Base-by-base conservation (phyloP, 2,797 vertebrate species). In the Micrastur ruficollis region DNA sequence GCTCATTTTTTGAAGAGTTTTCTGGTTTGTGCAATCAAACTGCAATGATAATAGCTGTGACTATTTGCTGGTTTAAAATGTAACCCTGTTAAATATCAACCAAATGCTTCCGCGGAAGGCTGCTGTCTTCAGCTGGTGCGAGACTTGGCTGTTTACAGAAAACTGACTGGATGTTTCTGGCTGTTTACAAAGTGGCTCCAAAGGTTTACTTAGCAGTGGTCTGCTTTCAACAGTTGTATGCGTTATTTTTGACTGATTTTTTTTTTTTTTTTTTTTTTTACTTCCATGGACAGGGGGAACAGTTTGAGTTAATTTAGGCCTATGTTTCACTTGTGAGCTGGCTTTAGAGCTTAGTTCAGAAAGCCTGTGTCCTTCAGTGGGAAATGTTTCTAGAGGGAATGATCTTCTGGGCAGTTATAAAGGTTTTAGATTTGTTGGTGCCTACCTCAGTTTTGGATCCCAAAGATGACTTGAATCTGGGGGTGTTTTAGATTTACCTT, bases 171-270 rank as follows among this genome's bases (percentile, higher is more conserved):
- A 89, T 92, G 75, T 94, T 97, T 96, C 92, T 94, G 90, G 63
- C 86, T 97, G 96, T 98, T 97, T 98, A 98, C 90, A 95, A 88
- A 97, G 91, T 3, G 12, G 38, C 82, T 94, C 92, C 17, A 34
- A 92, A 79, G 90, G 96, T 98, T 98, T 98, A 97, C 83, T 90
- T 82, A 94, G 75, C 31, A 76, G 91, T 87, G 95, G 67, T 92
- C 97, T 96, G 95, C 88, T 95, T 96, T 91, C 87, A 66, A 49
- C 38, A 79, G 62, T 80, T 90, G 49, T 34, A 81, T 8, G 7
- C 12, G 15, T 6, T 38, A 52, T 97, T 97, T 95, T 70, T 1
- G 5, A 84, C 36, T 32, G 70, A 6, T 10, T 71, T 70, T 8
- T 20, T 6, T 29, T 19, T 19, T 34, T 80, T 31, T 19, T 12